Base-by-base conservation (phyloP, 2,797 vertebrate genomes). In the Megalops cyprinoides region DNA sequence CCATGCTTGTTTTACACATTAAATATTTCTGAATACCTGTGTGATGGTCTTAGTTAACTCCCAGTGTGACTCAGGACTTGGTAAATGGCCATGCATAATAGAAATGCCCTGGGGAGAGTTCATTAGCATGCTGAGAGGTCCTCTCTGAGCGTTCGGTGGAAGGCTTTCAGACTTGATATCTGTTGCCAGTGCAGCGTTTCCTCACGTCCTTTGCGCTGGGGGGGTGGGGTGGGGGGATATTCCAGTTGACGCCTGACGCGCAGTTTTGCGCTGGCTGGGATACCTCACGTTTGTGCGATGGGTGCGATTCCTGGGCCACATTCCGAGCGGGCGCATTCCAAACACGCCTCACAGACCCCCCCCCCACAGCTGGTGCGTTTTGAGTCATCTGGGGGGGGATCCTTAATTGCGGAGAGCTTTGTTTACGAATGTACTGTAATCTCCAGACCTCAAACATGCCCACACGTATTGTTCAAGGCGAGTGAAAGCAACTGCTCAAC, bases 281-380 rank as follows among this genome's bases (percentile, higher is more conserved):
- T 79, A 82, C 53, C 62, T 76, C 49, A 34, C 55, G 78, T 78
- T n/a, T 9, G 34, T 81, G 48, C 42, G 51, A 73, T 82, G 49
- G 62, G 55, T 65, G 51, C 6, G 42, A 82, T 82, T 81, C 80
- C n/a, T 76, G 12, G 42, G 46, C 37, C 60, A 10, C 12, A 3
- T 75, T 83, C 79, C 44, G 60, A 39, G 62, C 39, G 78, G 76
- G 80, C 79, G 25, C 58, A 65, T 65, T 65, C 60, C 60, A 10
- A 34, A 12, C 60, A 23, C 31, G 60, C 18, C 49, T 28, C 39
- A 74, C 25, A 53, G n/a, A 0, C 39, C 0, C 37, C 39, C 23
- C 37, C 65, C 37, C 39, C 23, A 37, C 65, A 69, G 65, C 65
- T 69, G 65, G 37, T 42, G n/a, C 18, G 18, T n/a, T 20, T 23